These are phyloP conservation scores for Lapara coniferarum DNA, from an alignment of 2,888 invertebrate genomes.

Conservation along the genomic window DNA sequence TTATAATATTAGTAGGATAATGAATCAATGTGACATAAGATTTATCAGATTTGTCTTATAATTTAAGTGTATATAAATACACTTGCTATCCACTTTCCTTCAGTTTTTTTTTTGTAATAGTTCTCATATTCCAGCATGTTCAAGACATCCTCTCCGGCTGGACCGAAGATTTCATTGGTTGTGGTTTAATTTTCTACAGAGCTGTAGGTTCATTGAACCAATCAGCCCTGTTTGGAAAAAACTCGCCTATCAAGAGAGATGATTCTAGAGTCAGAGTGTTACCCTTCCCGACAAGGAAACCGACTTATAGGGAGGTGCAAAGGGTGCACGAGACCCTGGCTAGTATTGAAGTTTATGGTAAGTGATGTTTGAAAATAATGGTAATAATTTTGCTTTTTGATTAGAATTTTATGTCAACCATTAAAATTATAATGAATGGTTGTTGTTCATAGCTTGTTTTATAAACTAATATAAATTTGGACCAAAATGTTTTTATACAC, in stretches of 20 bases:
- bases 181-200: constrained; percentile 89
- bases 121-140: constrained; percentile 85
- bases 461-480: too few relatives aligned
- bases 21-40: too few relatives aligned
- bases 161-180: constrained; percentile 85
- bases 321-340: constrained; percentile 88
- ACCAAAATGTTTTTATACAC: too few relatives aligned
- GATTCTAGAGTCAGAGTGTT: constrained; percentile 87
- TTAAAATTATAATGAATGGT: too few relatives aligned
- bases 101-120: constrained; percentile 1
- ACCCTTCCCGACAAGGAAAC: constrained; percentile 92
- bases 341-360: constrained; percentile 87
- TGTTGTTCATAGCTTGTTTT: too few relatives aligned
- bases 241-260: constrained; percentile 85
- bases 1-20: too few relatives aligned
- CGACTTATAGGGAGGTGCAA: constrained; percentile 91
- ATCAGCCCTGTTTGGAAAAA: constrained; percentile 89
- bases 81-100: neutral
- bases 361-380: constrained; percentile 39
- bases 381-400: too few relatives aligned
- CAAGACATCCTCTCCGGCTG: constrained; percentile 88
- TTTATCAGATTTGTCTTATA: too few relatives aligned
- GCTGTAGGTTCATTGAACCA: constrained; percentile 90
- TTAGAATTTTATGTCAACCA: too few relatives aligned
- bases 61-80: too few relatives aligned